Percentiles rank a stretch among this genome's conserved stretches.
phyloP scores from a whole-genome alignment of 2,797 vertebrate species.

The Pyrocephalus nanus region DNA sequence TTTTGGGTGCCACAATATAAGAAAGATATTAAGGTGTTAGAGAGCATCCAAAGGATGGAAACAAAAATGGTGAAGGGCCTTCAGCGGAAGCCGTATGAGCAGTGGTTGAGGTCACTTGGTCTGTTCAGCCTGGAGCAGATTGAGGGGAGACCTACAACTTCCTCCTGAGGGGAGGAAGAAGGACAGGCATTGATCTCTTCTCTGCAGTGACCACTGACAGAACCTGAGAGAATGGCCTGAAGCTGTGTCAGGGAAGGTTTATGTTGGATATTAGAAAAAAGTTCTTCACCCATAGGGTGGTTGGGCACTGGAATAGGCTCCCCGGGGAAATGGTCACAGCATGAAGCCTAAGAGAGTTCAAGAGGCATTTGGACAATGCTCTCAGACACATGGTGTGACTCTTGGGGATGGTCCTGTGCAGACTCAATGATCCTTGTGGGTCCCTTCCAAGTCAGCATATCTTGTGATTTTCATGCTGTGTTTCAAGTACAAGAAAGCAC shows the following conservation, averaged over 20 bases:
- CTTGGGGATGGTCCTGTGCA: neutral
- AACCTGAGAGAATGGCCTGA: neutral
- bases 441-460: neutral
- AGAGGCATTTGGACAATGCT: neutral
- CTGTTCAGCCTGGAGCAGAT: neutral
- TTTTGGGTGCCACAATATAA: neutral
- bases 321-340: neutral
- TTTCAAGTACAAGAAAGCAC: neutral
- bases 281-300: neutral
- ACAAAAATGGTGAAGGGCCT: neutral
- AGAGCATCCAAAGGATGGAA: neutral
- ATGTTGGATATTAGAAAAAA: neutral
- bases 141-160: neutral
- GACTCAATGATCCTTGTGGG: neutral
- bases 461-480: neutral
- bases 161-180: neutral
- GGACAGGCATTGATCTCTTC: neutral
- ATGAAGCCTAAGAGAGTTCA: neutral
- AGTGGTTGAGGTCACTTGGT: neutral
- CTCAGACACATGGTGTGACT: neutral
- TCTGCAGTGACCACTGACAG: neutral
- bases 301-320: neutral
- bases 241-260: neutral
- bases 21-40: neutral
- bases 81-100: neutral